phyloP scores from a whole-genome alignment of 2,113 vertebrate species.

The Ceyx melanurus region DNA sequence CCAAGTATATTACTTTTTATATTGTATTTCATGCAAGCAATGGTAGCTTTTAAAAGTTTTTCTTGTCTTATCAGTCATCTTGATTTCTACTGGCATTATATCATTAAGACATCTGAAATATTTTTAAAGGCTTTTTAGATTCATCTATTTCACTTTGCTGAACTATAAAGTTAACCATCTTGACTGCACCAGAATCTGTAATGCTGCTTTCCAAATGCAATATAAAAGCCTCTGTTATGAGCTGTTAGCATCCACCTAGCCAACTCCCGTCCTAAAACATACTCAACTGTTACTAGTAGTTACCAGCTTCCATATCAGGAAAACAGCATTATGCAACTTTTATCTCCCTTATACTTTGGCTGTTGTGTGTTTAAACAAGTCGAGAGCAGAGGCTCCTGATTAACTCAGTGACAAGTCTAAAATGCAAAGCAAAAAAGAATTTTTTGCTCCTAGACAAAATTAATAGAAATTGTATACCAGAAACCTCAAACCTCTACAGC shows the following conservation, averaged over 20 bases:
- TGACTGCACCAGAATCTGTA: background rate
- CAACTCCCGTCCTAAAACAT: background rate
- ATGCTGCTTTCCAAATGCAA: background rate
- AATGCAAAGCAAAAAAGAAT: background rate
- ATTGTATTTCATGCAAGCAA: background rate
- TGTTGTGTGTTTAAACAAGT: background rate
- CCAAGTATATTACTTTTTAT: background rate
- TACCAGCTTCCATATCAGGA: background rate
- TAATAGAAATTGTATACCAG: background rate
- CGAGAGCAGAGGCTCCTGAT: background rate
- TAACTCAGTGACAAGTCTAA: background rate
- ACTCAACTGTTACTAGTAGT: background rate
- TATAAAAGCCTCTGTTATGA: background rate
- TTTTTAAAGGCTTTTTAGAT: background rate
- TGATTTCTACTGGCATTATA: background rate
- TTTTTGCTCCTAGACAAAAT: background rate
- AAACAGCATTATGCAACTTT: background rate
- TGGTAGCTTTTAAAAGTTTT: background rate
- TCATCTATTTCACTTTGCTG: background rate
- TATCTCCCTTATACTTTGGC: background rate
- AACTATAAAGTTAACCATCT: background rate
- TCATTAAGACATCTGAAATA: background rate
- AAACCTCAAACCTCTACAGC: background rate
- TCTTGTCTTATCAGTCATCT: background rate
- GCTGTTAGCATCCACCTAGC: background rate